Evolutionary conservation across 2,888 invertebrate species (phyloP).

Genomic region (Polia nebulosa): DNA sequence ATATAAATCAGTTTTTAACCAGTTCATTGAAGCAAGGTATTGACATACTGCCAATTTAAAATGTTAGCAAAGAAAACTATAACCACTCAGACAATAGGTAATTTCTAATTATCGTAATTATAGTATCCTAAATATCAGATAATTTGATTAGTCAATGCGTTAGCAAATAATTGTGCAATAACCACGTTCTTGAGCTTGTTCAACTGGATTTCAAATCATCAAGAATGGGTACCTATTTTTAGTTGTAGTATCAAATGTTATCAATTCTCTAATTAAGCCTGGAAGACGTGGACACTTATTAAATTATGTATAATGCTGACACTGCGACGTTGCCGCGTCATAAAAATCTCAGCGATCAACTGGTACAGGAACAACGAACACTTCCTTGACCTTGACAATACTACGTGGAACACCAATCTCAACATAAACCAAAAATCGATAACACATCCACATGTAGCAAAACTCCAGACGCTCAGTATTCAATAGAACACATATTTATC

Average conservation of each 20-base stretch:
- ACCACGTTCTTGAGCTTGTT: slow-evolving; percentile 3
- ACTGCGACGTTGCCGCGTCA: slow-evolving; percentile 60
- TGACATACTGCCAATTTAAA: slow-evolving; percentile 34
- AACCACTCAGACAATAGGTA: slow-evolving; percentile 1
- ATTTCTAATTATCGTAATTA: not conserved
- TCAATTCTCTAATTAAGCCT: slow-evolving; percentile 27
- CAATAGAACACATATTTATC: slow-evolving; percentile 5
- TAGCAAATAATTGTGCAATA: slow-evolving; percentile 54
- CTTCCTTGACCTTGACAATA: slow-evolving; percentile 60
- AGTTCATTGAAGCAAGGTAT: slow-evolving; percentile 18
- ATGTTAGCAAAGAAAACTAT: not conserved
- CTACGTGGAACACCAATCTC: slow-evolving; percentile 32
- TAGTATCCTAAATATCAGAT: not conserved
- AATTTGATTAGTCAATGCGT: slow-evolving; percentile 13
- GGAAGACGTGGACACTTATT: slow-evolving; percentile 24
- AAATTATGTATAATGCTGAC: slow-evolving; percentile 27
- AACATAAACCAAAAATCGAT: slow-evolving; percentile 34
- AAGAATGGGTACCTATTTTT: slow-evolving; percentile 19
- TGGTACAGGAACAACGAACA: slow-evolving; percentile 40
- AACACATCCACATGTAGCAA: slow-evolving; percentile 11
- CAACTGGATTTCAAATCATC: slow-evolving; percentile 13
- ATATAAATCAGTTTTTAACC: slow-evolving; percentile 6
- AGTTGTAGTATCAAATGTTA: not conserved
- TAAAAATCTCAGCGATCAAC: slow-evolving; percentile 40
- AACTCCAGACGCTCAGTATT: slow-evolving; percentile 15